Percentiles rank a stretch among this genome's conserved stretches.
These are phyloP conservation scores for Engystomops pustulosus DNA, from an alignment of 2,113 vertebrate species.

Conservation along the genomic window DNA sequence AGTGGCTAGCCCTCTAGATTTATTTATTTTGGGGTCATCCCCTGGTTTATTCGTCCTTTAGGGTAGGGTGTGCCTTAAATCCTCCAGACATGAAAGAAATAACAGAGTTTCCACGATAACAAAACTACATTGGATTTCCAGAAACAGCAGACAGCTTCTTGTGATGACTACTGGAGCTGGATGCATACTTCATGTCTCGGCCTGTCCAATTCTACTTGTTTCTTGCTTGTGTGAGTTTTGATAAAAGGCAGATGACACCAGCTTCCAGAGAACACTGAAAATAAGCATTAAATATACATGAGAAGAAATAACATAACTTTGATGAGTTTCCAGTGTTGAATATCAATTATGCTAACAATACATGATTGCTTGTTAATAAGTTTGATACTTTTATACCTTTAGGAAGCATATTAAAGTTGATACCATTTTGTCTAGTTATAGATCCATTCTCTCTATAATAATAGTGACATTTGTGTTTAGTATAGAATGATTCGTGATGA, in stretches of 20 bases:
- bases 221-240: slow-evolving; percentile 23
- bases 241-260: slow-evolving; percentile 8
- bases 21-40: slow-evolving; percentile 11
- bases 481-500: neutral
- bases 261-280: neutral
- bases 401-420: too few species aligned
- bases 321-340: too few species aligned
- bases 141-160: slow-evolving; percentile 8
- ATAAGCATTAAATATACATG: too few species aligned
- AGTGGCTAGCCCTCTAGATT: neutral
- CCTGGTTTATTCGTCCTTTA: slow-evolving; percentile 7
- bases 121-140: slow-evolving; percentile 11
- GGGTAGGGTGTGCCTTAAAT: neutral
- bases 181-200: neutral
- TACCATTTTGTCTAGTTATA: too few species aligned
- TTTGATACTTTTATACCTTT: too few species aligned
- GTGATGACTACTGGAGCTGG: neutral
- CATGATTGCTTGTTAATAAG: too few species aligned
- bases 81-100: slow-evolving; percentile 21
- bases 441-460: too few species aligned
- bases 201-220: slow-evolving; percentile 13
- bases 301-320: neutral
- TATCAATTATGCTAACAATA: too few species aligned
- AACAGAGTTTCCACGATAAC: slow-evolving; percentile 28
- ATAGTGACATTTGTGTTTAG: too few species aligned